Evolutionary conservation across 2,888 invertebrate species (phyloP).

Genomic region (Bugulina stolonifera): DNA sequence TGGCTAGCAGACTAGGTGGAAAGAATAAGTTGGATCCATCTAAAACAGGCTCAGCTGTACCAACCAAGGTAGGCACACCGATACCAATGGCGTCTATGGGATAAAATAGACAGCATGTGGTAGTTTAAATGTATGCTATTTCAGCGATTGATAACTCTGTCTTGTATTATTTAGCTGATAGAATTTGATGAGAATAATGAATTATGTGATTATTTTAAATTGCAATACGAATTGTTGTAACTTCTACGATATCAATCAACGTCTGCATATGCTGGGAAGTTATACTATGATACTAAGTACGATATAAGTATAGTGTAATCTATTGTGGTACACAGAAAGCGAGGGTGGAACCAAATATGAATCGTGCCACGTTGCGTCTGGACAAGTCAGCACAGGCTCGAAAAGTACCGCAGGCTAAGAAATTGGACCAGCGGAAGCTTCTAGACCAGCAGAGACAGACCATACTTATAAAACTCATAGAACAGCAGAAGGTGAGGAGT

Average conservation of each 20-base stretch:
- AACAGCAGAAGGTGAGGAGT: constrained; percentile 1
- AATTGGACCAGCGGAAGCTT: not conserved
- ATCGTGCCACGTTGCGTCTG: constrained; percentile 10
- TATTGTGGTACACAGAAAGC: not conserved
- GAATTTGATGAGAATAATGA: too few species aligned
- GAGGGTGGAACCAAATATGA: constrained; percentile 4
- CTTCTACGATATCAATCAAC: too few species aligned
- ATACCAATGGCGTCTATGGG: not conserved
- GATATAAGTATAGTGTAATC: too few species aligned
- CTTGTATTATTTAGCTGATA: too few species aligned
- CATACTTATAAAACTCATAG: not conserved
- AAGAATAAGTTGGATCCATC: not conserved
- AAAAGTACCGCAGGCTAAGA: not conserved
- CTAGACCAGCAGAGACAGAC: not conserved
- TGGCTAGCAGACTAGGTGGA: not conserved
- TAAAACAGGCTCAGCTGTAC: not conserved
- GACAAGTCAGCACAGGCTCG: not conserved
- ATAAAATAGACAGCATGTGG: too few species aligned
- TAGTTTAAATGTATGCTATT: too few species aligned
- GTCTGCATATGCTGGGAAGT: too few species aligned
- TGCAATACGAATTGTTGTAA: too few species aligned
- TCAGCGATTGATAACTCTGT: too few species aligned
- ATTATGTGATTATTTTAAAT: too few species aligned
- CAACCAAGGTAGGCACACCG: not conserved
- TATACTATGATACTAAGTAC: too few species aligned